Evolutionary conservation across 2,888 invertebrate species (phyloP), one percentile per base, ranked within the genome.

Genomic region (Adelognathus sp.): DNA sequence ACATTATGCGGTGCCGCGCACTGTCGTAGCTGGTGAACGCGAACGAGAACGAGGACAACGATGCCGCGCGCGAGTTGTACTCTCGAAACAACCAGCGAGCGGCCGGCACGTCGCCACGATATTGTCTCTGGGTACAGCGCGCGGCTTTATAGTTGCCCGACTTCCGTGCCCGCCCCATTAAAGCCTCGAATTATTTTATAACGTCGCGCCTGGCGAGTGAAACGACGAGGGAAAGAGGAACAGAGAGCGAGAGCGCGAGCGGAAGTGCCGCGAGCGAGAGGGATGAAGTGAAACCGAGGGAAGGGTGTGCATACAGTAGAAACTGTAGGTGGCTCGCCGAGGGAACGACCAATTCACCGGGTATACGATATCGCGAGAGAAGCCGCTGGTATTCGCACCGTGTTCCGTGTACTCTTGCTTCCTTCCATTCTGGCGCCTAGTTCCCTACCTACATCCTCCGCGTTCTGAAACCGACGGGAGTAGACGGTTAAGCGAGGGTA

Each of bases 101-200:
- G 31, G n/a, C 56, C 21, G 9, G 54, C 54, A 71, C 60, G 54
- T 71, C 67, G 75, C 64, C 74, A 60, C 72, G 75, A 80, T 81
- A 81, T 83, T 81, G 82, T 83, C 78, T 77, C 71, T 79, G 75
- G n/a, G n/a, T 81, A 50, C 9, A 50, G 50, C 11, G 76, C 76
- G 56, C 60, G 78, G 79, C 79, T 84, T 82, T 83, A 83, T 78
- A 81, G 80, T 78, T 74, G 63, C 81, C 76, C 69, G 79, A 80
- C 82, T 81, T 81, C 78, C 82, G 81, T 83, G 81, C 81, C 78
- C 66, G 78, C 70, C 71, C 82, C 78, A 83, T 84, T 82, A 81
- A 82, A 79, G 78, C 77, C 70, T 73, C 80, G 79, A 80, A 84
- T 83, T 80, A 82, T 84, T 83, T 84, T 82, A 83, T 80, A 83